phyloP scores from a whole-genome alignment of 2,888 invertebrate genomes.

The Sphaeridia pumilis region DNA sequence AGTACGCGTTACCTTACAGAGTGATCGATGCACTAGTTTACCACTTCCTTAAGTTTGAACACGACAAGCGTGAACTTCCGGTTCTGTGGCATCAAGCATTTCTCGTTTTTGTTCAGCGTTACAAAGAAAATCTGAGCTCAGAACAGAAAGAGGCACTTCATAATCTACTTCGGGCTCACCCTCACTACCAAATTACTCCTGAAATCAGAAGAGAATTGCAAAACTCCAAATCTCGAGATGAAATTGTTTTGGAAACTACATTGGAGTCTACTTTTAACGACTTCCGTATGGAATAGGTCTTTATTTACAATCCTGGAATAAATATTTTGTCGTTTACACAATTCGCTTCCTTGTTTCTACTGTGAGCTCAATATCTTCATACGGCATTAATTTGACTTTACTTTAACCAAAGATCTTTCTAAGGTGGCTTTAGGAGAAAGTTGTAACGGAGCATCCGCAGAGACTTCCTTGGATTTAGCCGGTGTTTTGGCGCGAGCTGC shows the following conservation, averaged over 20 bases:
- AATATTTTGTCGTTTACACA: too few species aligned
- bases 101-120: conserved; percentile 84
- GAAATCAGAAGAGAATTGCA: conserved; percentile 81
- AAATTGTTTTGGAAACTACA: conserved; percentile 15
- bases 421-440: too few species aligned
- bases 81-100: conserved; percentile 96
- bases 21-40: conserved; percentile 90
- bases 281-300: conserved; percentile 11
- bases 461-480: too few species aligned
- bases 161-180: conserved; percentile 61
- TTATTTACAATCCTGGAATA: conserved; percentile 1
- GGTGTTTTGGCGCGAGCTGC: too few species aligned
- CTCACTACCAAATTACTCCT: conserved; percentile 53
- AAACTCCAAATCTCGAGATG: conserved; percentile 66
- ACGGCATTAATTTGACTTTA: too few species aligned
- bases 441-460: too few species aligned
- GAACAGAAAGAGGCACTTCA: conserved; percentile 83
- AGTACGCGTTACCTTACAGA: conserved; percentile 90
- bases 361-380: too few species aligned
- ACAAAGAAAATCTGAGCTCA: conserved; percentile 84
- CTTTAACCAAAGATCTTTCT: too few species aligned
- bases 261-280: conserved; percentile 5
- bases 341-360: too few species aligned
- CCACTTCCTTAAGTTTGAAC: conserved; percentile 85
- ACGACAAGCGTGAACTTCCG: conserved; percentile 71